Percentiles rank a stretch among this genome's conserved stretches.
Evolutionary conservation across 2,113 vertebrate species (phyloP).

Genomic region (Plestiodon gilberti): DNA sequence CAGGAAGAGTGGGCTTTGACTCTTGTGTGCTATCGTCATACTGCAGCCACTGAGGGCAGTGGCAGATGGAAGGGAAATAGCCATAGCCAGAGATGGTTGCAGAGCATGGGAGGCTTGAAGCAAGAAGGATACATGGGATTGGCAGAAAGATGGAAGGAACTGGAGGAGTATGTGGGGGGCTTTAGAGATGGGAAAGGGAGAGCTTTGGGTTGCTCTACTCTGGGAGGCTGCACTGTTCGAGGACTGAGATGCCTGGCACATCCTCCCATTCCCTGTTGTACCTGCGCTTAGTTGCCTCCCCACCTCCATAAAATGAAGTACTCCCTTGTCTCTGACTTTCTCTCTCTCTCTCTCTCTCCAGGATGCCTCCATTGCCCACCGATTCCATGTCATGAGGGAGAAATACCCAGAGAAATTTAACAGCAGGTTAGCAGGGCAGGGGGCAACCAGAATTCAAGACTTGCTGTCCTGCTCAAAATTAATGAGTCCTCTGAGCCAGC

Average conservation of each 20-base stretch:
- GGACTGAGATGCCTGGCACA: neutral
- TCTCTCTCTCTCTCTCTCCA: constrained; percentile 48
- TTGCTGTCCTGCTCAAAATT: neutral
- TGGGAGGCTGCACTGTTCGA: neutral
- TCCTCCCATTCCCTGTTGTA: neutral
- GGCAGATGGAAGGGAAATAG: neutral
- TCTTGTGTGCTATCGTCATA: neutral
- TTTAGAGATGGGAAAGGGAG: neutral
- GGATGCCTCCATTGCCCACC: constrained; percentile 94
- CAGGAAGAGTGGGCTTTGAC: neutral
- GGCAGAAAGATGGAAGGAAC: neutral
- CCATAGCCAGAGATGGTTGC: neutral
- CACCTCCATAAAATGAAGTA: neutral
- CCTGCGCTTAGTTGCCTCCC: neutral
- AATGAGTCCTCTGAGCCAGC: neutral
- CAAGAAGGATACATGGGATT: too few species aligned
- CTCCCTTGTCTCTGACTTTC: neutral
- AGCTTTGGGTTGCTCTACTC: neutral
- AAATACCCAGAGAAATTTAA: constrained; percentile 94
- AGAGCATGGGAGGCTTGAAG: neutral
- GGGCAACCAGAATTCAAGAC: neutral
- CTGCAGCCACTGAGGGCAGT: neutral
- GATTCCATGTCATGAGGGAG: constrained; percentile 93
- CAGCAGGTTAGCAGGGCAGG: constrained; percentile 81
- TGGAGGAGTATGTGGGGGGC: neutral